phyloP scores from a whole-genome alignment of 2,113 vertebrate species.

The Phalacrocorax aristotelis region DNA sequence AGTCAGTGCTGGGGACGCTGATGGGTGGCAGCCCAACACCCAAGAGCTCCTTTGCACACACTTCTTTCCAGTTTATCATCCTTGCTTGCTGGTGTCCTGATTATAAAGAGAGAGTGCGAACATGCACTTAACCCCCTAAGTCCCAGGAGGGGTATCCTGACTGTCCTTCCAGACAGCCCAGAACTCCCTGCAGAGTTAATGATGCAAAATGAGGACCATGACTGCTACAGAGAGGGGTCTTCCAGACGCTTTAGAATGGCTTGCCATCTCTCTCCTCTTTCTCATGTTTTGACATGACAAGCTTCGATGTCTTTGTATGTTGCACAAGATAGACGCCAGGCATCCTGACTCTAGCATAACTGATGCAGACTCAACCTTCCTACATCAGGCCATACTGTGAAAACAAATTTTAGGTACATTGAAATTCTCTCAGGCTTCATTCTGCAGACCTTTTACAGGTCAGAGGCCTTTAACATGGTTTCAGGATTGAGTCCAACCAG shows the following conservation, averaged over 20 bases:
- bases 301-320: not conserved
- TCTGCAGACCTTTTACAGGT: not conserved
- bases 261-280: not conserved
- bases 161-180: not conserved
- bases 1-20: not conserved
- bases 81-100: not conserved
- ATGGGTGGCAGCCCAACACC: not conserved
- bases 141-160: not conserved
- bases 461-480: not conserved
- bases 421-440: not conserved
- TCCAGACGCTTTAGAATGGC: not conserved
- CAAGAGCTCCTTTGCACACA: not conserved
- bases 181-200: not conserved
- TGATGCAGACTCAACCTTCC: not conserved
- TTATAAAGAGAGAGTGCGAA: not conserved
- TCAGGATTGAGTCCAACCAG: not conserved
- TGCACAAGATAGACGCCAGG: not conserved
- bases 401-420: not conserved
- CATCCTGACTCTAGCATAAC: not conserved
- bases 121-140: not conserved
- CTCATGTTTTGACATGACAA: not conserved
- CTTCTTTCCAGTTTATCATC: not conserved
- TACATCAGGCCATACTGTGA: not conserved
- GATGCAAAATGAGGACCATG: not conserved
- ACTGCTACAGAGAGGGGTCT: not conserved